Evolutionary conservation across 1,140 invertebrate genomes (phyloP).

Genomic region (Plodia interpunctella): DNA sequence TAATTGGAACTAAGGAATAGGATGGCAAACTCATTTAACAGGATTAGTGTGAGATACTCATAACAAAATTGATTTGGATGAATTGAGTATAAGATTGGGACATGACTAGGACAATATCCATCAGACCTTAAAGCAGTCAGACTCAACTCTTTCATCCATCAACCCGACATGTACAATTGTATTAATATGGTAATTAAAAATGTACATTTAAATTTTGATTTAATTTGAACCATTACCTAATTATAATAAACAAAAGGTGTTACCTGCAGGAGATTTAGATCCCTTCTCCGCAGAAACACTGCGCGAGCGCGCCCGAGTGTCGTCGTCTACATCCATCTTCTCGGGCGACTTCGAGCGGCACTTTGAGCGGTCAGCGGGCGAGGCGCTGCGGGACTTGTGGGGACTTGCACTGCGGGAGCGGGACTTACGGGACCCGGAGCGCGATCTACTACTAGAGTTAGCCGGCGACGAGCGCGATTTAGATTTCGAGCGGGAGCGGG

Average conservation of each 20-base stretch:
- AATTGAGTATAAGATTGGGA: too few relatives aligned
- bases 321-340: slow-evolving; percentile 12
- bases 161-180: too few relatives aligned
- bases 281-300: slow-evolving; percentile 12
- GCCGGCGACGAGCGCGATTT: neutral
- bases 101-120: too few relatives aligned
- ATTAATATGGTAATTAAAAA: neutral
- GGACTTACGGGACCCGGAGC: slow-evolving; percentile 13
- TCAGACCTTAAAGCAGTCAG: too few relatives aligned
- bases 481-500: neutral
- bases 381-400: slow-evolving; percentile 7
- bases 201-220: neutral
- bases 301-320: slow-evolving; percentile 12
- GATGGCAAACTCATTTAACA: too few relatives aligned
- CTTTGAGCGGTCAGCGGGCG: slow-evolving; percentile 6
- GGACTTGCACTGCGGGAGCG: slow-evolving; percentile 6
- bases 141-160: too few relatives aligned
- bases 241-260: neutral
- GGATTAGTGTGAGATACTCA: too few relatives aligned
- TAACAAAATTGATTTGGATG: too few relatives aligned
- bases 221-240: too few relatives aligned
- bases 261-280: neutral
- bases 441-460: slow-evolving; percentile 6
- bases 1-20: too few relatives aligned
- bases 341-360: slow-evolving; percentile 7